Evolutionary conservation across 2,888 invertebrate genomes (phyloP), one percentile per base, ranked within the genome.

Genomic region (Heteropelma amictum): DNA sequence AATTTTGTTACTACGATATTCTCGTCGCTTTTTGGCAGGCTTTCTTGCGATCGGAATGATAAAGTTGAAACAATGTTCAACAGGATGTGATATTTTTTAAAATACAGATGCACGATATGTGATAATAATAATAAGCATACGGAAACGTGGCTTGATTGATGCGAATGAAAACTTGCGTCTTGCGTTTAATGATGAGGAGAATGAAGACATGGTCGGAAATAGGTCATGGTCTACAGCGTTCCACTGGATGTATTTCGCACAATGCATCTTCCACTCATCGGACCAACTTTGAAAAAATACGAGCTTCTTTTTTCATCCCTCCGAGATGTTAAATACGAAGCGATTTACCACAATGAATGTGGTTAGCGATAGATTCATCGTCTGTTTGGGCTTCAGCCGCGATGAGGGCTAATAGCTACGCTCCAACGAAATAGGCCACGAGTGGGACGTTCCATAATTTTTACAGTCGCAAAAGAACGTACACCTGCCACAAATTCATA

Each of bases 211-310:
- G 33, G 19, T 12, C 1, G 28, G 8, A 74, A 69, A 75, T 75
- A 28, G 75, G 75, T 71, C 75, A 75, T 54, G 70, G 70, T 21
- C 75, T 71, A 35, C 67, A 49, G 49, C 49, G 61, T 70, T 56
- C 23, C 12, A 64, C 7, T 45, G 61, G n/a, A n/a, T n/a, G n/a
- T n/a, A n/a, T n/a, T n/a, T n/a, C n/a, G n/a, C n/a, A n/a, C n/a
- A n/a, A 14, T 54, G 35, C 51, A 58, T 7, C 53, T 45, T 64
- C 53, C 69, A 69, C 64, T 60, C 51, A 21, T 56, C 17, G 30
- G n/a, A 7, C 7, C 53, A 33, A 60, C 17, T 53, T 67, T 65
- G n/a, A 38, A 3, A 19, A 38, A 35, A 23, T 33, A 42, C 47
- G 26, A 47, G 28, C 26, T 40, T 53, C 30, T 30, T 3, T 33